These are phyloP conservation scores for Amblyopsis hoosieri DNA, from an alignment of 2,797 vertebrate genomes.

Conservation along the genomic window DNA sequence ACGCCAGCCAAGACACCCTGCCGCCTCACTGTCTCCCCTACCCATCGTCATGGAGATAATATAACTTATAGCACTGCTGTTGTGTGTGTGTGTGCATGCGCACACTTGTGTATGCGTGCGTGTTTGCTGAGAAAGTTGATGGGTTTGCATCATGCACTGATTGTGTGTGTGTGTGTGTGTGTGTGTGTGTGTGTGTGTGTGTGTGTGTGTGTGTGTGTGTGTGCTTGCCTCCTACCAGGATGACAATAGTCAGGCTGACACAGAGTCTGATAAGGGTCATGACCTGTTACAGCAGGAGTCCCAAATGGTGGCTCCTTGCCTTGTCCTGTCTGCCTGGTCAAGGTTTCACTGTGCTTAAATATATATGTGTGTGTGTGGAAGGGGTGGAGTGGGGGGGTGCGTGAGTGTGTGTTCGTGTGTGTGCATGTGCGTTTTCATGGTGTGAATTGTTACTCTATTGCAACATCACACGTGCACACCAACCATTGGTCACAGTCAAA, in stretches of 20 bases:
- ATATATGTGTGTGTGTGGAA: background rate
- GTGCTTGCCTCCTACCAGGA: slow-evolving; percentile 52
- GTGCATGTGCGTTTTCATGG: background rate
- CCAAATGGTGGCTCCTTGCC: slow-evolving; percentile 79
- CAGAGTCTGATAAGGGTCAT: slow-evolving; percentile 98
- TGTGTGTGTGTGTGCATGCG: slow-evolving; percentile 24
- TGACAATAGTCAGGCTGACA: slow-evolving; percentile 96
- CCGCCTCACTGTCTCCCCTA: slow-evolving; percentile 93
- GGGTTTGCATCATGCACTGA: slow-evolving; percentile 29
- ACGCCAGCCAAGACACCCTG: slow-evolving; percentile 62
- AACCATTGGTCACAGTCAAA: too few relatives aligned
- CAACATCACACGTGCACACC: background rate
- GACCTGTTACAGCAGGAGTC: slow-evolving; percentile 83
- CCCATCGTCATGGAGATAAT: slow-evolving; percentile 95
- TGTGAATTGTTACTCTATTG: background rate
- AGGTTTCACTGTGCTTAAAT: slow-evolving; percentile 59
- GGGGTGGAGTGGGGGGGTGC: too few relatives aligned
- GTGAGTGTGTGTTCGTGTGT: too few relatives aligned
- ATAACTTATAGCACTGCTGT: slow-evolving; percentile 90
- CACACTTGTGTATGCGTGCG: background rate
- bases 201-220: slow-evolving; percentile 5
- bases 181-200: slow-evolving; percentile 13
- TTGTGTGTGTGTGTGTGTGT: slow-evolving; percentile 18
- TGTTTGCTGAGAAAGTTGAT: slow-evolving; percentile 26
- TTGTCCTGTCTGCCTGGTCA: slow-evolving; percentile 81